Conservation (phyloP, 2,797 vertebrate species). For the Epinephelus malabaricus region DNA sequence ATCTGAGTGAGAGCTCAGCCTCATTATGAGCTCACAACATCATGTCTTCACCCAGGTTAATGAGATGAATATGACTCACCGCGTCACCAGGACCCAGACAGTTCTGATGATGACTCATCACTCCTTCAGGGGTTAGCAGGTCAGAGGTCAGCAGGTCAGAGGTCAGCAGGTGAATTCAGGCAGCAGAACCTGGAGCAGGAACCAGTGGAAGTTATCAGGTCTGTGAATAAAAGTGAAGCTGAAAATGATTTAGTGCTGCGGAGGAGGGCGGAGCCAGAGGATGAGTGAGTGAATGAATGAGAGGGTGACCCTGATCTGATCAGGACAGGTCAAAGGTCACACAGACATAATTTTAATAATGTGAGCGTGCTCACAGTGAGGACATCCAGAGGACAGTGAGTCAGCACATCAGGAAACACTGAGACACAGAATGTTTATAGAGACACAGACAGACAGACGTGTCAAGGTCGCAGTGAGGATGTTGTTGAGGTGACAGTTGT, state of each 20-base stretch:
- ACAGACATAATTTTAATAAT: neutral
- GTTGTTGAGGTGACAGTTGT: too few species aligned
- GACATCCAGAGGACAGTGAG: conserved; percentile 14
- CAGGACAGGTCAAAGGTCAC: conserved; percentile 3
- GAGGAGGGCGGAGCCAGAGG: too few species aligned
- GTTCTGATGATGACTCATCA: conserved; percentile 51
- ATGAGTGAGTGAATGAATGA: neutral
- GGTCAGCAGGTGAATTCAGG: conserved; percentile 16
- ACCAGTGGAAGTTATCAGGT: too few species aligned
- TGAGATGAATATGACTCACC: conserved; percentile 44
- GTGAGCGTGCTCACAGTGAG: neutral
- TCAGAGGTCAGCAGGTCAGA: conserved; percentile 26
- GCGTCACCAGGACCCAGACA: conserved; percentile 4
- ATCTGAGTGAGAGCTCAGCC: neutral
- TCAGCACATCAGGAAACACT: neutral
- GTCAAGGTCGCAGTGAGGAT: too few species aligned
- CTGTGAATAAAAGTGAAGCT: too few species aligned
- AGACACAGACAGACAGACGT: neutral
- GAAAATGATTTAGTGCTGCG: too few species aligned
- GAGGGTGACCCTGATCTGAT: neutral
- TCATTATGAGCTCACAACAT: neutral
- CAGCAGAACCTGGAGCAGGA: conserved; percentile 6
- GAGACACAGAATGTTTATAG: neutral
- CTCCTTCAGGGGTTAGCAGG: conserved; percentile 18
- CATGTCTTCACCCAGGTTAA: neutral